A percentile compares a stretch with the other conserved stretches of the same genome.
phyloP scores from a whole-genome alignment of 1,140 invertebrate species.

The Drosophila kikkawai region DNA sequence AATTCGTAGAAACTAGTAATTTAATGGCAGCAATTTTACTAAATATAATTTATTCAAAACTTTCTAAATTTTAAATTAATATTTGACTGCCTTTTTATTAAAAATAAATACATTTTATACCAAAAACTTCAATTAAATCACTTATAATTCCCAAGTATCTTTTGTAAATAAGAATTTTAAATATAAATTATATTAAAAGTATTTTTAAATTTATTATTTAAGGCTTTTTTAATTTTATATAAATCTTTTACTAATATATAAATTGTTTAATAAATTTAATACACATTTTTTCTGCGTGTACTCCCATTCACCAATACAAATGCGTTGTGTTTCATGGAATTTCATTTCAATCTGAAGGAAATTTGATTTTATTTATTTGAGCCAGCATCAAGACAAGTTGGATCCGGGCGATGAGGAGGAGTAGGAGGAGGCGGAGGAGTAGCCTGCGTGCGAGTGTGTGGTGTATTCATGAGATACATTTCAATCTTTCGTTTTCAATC shows the following conservation, averaged over 20 bases:
- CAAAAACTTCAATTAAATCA: neutral
- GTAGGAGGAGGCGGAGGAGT: neutral
- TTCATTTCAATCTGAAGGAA: slow-evolving; percentile 68
- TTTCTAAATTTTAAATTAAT: too few species aligned
- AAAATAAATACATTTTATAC: too few species aligned
- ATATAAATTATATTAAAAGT: neutral
- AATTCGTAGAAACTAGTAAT: neutral
- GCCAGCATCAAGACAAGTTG: slow-evolving; percentile 48
- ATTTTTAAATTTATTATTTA: neutral
- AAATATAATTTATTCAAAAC: too few species aligned
- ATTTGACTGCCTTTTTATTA: too few species aligned
- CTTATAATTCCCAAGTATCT: neutral
- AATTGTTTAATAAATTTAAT: neutral
- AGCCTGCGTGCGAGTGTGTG: slow-evolving; percentile 6
- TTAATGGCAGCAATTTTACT: neutral
- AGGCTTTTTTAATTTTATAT: too few species aligned
- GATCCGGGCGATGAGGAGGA: neutral
- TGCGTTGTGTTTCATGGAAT: slow-evolving; percentile 55
- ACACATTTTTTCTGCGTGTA: neutral
- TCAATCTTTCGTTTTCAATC: slow-evolving; percentile 79
- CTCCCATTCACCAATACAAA: slow-evolving; percentile 17
- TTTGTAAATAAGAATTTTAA: neutral
- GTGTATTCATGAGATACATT: slow-evolving; percentile 66
- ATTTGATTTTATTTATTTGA: slow-evolving; percentile 61
- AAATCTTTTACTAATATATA: neutral